A percentile compares a stretch with the other conserved stretches of the same genome.
phyloP scores from a whole-genome alignment of 2,888 invertebrate species.

The Cancer borealis region DNA sequence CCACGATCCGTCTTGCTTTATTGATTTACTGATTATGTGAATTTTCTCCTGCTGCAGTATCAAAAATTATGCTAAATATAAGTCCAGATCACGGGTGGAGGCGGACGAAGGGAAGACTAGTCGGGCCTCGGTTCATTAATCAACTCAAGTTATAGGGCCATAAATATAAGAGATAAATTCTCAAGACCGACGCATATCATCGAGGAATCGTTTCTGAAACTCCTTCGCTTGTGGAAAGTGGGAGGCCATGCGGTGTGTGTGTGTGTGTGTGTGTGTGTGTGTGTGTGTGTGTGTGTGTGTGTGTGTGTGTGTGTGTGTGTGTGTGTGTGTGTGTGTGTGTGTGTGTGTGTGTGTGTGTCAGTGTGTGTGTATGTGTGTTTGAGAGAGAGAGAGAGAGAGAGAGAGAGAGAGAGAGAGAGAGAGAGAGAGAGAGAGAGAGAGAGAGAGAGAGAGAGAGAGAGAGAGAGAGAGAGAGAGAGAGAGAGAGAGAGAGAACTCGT shows the following conservation, averaged over 20 bases:
- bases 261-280: constrained; percentile 24
- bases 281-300: constrained; percentile 31
- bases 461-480: neutral
- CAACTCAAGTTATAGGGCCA: constrained; percentile 73
- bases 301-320: constrained; percentile 32
- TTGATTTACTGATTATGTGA: constrained; percentile 45
- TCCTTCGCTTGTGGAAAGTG: constrained; percentile 60
- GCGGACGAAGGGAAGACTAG: constrained; percentile 9
- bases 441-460: no score
- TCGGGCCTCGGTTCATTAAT: constrained; percentile 63
- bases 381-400: neutral
- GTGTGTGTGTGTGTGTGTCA: no score
- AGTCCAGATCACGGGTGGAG: neutral
- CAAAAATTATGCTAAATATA: constrained; percentile 38
- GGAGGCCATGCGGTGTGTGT: neutral
- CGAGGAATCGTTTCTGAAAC: constrained; percentile 63
- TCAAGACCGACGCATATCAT: constrained; percentile 69
- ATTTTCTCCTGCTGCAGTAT: constrained; percentile 8
- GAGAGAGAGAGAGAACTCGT: neutral
- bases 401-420: neutral
- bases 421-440: no score
- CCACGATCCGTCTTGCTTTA: constrained; percentile 5
- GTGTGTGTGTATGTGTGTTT: no score
- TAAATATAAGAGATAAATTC: constrained; percentile 71
- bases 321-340: constrained; percentile 30